These are phyloP conservation scores for Cheilosia scutellata DNA, from an alignment of 2,888 invertebrate species.

Conservation along the genomic window DNA sequence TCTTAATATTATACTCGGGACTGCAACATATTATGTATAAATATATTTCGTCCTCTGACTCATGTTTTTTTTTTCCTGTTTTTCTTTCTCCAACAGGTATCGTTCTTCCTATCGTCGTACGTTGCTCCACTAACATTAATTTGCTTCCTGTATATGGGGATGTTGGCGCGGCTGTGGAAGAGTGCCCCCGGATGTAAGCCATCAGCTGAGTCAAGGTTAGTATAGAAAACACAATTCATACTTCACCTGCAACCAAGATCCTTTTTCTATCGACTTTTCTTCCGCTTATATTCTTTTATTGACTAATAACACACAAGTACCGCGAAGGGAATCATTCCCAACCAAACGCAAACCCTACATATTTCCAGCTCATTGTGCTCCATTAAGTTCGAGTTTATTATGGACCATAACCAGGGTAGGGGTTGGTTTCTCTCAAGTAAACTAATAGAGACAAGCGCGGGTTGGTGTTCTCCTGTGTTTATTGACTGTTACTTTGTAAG, in stretches of 20 bases:
- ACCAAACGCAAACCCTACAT: background rate
- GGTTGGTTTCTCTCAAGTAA: conserved; percentile 5
- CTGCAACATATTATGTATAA: too few species aligned
- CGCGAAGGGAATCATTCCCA: background rate
- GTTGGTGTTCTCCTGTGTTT: conserved; percentile 12
- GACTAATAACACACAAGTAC: conserved; percentile 13
- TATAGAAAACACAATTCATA: conserved; percentile 73
- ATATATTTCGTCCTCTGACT: too few species aligned
- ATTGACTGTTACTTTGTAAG: conserved; percentile 29
- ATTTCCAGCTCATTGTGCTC: conserved; percentile 27
- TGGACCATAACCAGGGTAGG: conserved; percentile 19
- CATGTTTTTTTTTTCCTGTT: background rate
- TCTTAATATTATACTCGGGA: too few species aligned
- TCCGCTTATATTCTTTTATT: background rate
- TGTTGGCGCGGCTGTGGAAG: conserved; percentile 94
- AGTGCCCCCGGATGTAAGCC: conserved; percentile 91
- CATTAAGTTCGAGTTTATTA: conserved; percentile 11
- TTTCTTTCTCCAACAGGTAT: conserved; percentile 86
- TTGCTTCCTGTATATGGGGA: conserved; percentile 93
- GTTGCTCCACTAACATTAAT: conserved; percentile 94
- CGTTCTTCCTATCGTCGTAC: conserved; percentile 95
- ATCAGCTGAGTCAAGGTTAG: conserved; percentile 88
- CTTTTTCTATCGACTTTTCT: background rate
- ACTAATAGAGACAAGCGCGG: conserved; percentile 5
- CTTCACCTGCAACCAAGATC: background rate